Evolutionary conservation across 2,888 invertebrate species (phyloP), one percentile per base, ranked within the genome.

Genomic region (Antitype chi): DNA sequence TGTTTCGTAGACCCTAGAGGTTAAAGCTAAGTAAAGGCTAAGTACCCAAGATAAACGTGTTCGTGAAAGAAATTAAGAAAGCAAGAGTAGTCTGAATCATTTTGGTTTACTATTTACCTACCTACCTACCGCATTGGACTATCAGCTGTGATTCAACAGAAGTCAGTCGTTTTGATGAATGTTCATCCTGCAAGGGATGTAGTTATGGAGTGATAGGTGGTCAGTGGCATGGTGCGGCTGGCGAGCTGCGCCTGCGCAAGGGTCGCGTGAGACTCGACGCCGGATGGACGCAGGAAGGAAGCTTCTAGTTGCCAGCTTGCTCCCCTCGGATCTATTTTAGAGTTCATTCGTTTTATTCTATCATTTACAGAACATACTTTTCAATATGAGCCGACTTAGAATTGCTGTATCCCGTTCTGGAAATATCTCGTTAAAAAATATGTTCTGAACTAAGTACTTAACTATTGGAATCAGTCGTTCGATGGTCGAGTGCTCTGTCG

Each of bases 211-310:
- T 73, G 82, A 76, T 84, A 81, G 89, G 86, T 92, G 91, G 91
- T 91, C 91, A 91, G 79, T 89, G 89, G 89, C 88, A 91, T 86
- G 79, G 87, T 81, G 86, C 78, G 85, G 83, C 88, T 87, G 79
- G 78, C 83, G 89, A 76, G 73, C 76, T 82, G 85, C 79, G 81
- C 86, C 85, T 84, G 88, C 90, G 90, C 89, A 89, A 87, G 89
- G 90, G 94, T 94, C 95, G 96, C 96, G 96, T 96, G 96, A 94
- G 96, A 96, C 91, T 92, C 93, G 87, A 81, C 93, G 93, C 96
- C 96, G 96, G 96, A 96, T 95, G 96, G 91, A 87, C 95, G 93
- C 94, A 96, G 96, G 96, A 96, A 96, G 96, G 96, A 96, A 96
- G 96, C 95, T 94, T 93, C 96, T 95, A 96, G 96, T 96, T 96